Evolutionary conservation across 2,888 invertebrate genomes (phyloP), one percentile per base, ranked within the genome.

Genomic region (Agelastica alni): DNA sequence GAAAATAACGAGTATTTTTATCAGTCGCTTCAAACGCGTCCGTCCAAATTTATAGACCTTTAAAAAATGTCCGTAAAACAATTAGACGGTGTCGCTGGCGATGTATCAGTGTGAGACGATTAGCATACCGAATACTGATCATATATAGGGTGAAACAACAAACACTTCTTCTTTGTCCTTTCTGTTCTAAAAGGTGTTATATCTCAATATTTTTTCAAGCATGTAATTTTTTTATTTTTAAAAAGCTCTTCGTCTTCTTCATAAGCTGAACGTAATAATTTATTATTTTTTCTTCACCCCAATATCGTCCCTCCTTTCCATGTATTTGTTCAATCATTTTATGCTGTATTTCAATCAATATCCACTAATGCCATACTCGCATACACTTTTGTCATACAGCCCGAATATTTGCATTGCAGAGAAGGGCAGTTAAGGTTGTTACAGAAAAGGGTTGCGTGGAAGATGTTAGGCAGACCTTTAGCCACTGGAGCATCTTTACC

Each of bases 71-170:
- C 51, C 42, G 31, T 52, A 56, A 60, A 62, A 63, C 64, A 63
- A 66, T 64, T 64, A 62, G 60, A 64, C 46, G 60, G n/a, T 66
- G 63, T 66, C 60, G 55, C 54, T 43, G 60, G 28, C 14, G 55
- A 61, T 66, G 64, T 63, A 63, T 64, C 63, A 54, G 60, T 49
- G 62, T 53, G 58, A 59, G 57, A 43, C 59, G 58, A 69, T 69
- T 69, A 68, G 69, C 69, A 69, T 69, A 69, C 58, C 54, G 64
- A 68, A 62, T 61, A 58, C 39, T 31, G 3, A 7, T 4, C 4
- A 39, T 37, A 37, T 47, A 47, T 37, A 36, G 16, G 14, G 37
- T 18, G 47, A 1, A 9, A 2, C 28, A 9, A 6, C 6, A 32
- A 10, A 7, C 18, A 17, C 18, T n/a, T n/a, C 18, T 10, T 14